Evolutionary conservation across 2,797 vertebrate genomes (phyloP).

Genomic region (Squalus acanthias): DNA sequence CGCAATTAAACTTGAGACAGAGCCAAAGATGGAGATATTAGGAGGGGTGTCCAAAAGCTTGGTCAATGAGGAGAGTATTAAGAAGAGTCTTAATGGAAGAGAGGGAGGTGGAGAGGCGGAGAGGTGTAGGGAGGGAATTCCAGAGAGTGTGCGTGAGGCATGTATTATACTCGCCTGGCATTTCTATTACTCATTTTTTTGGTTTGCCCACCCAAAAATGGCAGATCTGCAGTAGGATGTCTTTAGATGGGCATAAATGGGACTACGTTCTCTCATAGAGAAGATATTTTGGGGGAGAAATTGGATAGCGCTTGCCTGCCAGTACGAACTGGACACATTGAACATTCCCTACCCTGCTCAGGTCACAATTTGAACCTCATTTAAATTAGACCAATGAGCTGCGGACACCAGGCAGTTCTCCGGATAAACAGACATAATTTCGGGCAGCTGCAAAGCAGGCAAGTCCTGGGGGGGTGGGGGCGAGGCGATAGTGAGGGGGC

Average conservation of each 20-base stretch:
- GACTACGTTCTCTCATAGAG: not conserved
- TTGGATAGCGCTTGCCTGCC: not conserved
- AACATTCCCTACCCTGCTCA: not conserved
- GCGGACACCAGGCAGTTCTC: not conserved
- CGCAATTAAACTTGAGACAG: not conserved
- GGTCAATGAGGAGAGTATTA: not conserved
- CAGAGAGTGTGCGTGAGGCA: not conserved
- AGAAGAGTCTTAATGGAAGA: not conserved
- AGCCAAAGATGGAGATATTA: not conserved
- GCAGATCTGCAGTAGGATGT: not conserved
- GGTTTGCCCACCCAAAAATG: not conserved
- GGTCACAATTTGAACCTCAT: not conserved
- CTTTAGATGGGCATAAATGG: not conserved
- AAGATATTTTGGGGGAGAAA: not conserved
- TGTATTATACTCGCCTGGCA: not conserved
- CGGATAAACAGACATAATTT: not conserved
- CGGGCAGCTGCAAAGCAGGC: too few species aligned
- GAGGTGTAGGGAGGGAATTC: too few species aligned
- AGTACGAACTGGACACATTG: not conserved
- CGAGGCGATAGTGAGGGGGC: too few species aligned
- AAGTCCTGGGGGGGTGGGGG: too few species aligned
- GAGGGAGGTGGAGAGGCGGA: not conserved
- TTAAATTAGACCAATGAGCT: not conserved
- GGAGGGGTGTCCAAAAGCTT: not conserved
- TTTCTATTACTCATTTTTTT: not conserved